Evolutionary conservation across 2,888 invertebrate species (phyloP), one percentile per base, ranked within the genome.

Genomic region (Malacosoma neustria): DNA sequence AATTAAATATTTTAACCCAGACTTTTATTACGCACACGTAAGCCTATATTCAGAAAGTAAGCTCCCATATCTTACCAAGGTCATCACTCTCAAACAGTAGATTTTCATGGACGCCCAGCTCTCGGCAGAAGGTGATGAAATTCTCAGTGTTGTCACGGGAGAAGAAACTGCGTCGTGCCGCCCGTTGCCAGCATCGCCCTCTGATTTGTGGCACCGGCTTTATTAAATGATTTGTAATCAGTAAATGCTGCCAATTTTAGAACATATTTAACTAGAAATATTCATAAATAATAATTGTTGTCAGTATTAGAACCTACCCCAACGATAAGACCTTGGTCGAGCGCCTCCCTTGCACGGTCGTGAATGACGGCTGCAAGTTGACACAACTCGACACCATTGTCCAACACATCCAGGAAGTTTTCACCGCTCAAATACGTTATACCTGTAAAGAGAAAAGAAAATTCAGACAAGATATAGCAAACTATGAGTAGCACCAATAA

Each of bases 71-170:
- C 46, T 54, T 74, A 95, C 95, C 95, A 51, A 96, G 87, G 68
- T 95, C 95, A 65, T 96, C 95, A 57, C 95, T 95, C 81, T 96
- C 96, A 69, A 96, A 96, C 32, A 96, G 87, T 39, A 95, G 87
- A 72, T 95, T 95, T 70, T 94, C 93, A 57, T 94, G 94, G 29
- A 96, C 94, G 33, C 95, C 95, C 36, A 94, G 88, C 36, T 93
- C 90, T 39, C 93, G 88, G 65, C 95, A 95, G 87, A 96, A 96
- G 44, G 91, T 91, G 53, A 96, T 91, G 73, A 96, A 96, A 77
- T 95, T 95, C 61, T 94, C 94, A 55, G 94, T 92, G 76, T 96
- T 96, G 77, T 96, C 96, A 32, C 96, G 67, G 0, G 95, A 94
- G 76, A 94, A 96, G 87, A 96, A 96, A 58, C 94, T 94, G 49